Evolutionary conservation across 2,888 invertebrate species (phyloP), one percentile per base, ranked within the genome.

Genomic region (Uloborus plumipes): DNA sequence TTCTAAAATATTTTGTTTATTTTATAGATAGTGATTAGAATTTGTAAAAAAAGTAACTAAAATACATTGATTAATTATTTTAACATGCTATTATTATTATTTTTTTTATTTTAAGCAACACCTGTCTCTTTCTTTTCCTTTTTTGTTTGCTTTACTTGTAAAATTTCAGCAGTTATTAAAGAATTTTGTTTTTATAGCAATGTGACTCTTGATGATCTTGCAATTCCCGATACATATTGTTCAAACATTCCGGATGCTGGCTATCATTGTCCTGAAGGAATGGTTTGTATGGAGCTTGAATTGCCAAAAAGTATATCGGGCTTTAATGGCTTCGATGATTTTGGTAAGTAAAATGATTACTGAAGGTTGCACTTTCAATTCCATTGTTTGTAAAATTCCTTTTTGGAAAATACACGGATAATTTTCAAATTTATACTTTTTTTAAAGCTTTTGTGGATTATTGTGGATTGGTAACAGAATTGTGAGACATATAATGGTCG

Each of bases 161-260:
- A 67, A 22, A 51, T 9, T 11, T 39, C 39, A 39, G 11, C 39
- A 2, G 6, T 39, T 39, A 39, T 39, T 7, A 39, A 39, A 11
- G 1, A 39, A 39, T 18, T n/a, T 20, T 76, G 20, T 49, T 77
- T 11, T 70, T 70, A 3, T 87, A 95, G 94, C 86, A 91, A 92
- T 87, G 93, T 99, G 50, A 97, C 97, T 4, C 94, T 99, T 74
- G 97, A 96, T 88, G 97, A 96, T 86, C 91, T 99, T 86, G 98
- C 99, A 1, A 98, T 99, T 87, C 99, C 99, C 1, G 99, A 99
- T 88, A 98, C 99, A 0, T 98, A 97, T 90, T 99, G 99, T 89
- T 98, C 99, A 2, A 93, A 93, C 84, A 95, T 95, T 87, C 94
- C 95, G 13, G 94, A 93, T 87, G 95, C 95, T 18, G 99, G 99